Percentiles rank a stretch among this genome's conserved stretches.
phyloP scores from a whole-genome alignment of 2,113 vertebrate genomes.

The Sebastes schlegelii region DNA sequence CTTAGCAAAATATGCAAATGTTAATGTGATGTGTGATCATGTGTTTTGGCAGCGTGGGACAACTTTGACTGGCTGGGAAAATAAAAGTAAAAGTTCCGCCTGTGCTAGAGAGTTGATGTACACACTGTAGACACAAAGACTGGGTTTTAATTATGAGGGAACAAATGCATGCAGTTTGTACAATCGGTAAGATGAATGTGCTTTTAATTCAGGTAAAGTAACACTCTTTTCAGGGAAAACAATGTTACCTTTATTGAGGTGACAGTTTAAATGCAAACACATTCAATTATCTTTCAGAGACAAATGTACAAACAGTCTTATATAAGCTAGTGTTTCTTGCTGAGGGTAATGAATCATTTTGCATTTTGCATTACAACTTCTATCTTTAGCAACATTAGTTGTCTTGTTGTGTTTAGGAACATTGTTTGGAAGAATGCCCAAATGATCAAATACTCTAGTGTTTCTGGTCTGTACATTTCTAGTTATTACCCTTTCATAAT shows the following conservation, averaged over 20 bases:
- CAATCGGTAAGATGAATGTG: background rate
- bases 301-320: background rate
- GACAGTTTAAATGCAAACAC: background rate
- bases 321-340: background rate
- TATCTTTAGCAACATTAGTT: background rate
- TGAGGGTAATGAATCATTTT: background rate
- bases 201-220: constrained; percentile 3
- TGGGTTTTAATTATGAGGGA: constrained; percentile 2
- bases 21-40: constrained; percentile 26
- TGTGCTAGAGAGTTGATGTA: constrained; percentile 7
- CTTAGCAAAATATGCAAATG: constrained; percentile 38
- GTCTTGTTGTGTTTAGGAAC: background rate
- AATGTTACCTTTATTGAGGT: background rate
- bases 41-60: constrained; percentile 8
- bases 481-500: constrained; percentile 2
- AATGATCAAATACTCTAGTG: background rate
- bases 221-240: background rate
- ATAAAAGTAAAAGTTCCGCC: constrained; percentile 21
- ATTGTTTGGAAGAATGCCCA: background rate
- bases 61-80: constrained; percentile 14
- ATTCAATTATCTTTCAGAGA: background rate
- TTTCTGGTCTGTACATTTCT: background rate
- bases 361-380: background rate
- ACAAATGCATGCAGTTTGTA: constrained; percentile 8
- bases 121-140: background rate